A percentile compares a stretch with the other conserved stretches of the same genome.
Evolutionary conservation across 2,797 vertebrate species (phyloP).

Genomic region (Notoglanidium macrostoma): DNA sequence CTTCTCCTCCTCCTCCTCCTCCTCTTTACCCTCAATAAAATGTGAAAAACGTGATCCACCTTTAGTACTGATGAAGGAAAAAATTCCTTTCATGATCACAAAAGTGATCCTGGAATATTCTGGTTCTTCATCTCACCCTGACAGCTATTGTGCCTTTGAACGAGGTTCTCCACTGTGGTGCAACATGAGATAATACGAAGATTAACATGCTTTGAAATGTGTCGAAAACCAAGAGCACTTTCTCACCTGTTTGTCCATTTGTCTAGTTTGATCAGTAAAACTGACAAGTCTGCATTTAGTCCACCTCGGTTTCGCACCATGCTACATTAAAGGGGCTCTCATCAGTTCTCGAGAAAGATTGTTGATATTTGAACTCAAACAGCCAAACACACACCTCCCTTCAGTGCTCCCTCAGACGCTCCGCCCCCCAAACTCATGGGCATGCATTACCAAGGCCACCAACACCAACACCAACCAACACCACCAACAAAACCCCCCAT

Average conservation of each 20-base stretch:
- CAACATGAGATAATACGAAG: neutral
- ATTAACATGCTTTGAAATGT: no score
- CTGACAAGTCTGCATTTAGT: neutral
- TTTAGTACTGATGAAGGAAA: neutral
- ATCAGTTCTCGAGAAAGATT: no score
- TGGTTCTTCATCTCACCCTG: neutral
- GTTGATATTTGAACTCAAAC: no score
- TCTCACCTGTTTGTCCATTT: no score
- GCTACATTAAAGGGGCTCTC: neutral
- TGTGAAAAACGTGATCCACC: slow-evolving; percentile 9
- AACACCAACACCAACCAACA: no score
- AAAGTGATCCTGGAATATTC: neutral
- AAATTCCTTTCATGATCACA: neutral
- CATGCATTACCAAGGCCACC: no score
- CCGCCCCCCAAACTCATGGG: no score
- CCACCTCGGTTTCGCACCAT: neutral
- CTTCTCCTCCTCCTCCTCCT: neutral
- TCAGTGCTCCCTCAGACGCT: no score
- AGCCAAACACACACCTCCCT: no score
- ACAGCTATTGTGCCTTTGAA: neutral
- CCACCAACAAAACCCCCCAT: no score
- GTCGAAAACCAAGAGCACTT: neutral
- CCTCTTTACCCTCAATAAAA: slow-evolving; percentile 20
- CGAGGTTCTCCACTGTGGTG: neutral
- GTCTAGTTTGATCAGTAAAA: neutral